Conservation (phyloP, 2,797 vertebrate genomes). For the Lutjanus campechanus region DNA sequence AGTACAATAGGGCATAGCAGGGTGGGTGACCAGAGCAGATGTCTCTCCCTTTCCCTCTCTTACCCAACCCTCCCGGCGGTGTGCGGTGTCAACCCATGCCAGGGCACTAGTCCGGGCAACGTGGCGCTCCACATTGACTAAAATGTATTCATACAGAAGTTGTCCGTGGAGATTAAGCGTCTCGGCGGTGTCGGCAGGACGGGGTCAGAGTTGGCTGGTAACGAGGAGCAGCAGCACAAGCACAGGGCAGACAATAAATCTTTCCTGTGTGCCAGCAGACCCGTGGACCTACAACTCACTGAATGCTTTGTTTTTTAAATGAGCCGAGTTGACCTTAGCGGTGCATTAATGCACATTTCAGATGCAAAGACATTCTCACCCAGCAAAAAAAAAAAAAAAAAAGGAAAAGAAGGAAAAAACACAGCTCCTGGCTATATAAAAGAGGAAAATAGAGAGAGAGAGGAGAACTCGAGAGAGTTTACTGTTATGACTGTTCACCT, state of each 20-base stretch:
- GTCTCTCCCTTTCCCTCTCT: conserved; percentile 63
- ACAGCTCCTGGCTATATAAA: conserved; percentile 58
- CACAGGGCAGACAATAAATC: conserved; percentile 79
- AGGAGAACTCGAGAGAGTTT: conserved; percentile 45
- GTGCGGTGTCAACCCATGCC: conserved; percentile 59
- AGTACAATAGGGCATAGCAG: conserved; percentile 64
- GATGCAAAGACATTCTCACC: conserved; percentile 73
- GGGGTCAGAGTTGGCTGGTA: conserved; percentile 81
- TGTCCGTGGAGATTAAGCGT: conserved; percentile 76
- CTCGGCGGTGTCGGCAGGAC: conserved; percentile 67
- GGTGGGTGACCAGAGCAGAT: conserved; percentile 74
- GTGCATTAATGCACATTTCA: conserved; percentile 74
- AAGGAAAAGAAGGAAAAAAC: conserved; percentile 15
- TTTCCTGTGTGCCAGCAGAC: conserved; percentile 71
- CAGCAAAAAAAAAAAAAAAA: conserved; percentile 33
- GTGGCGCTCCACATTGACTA: conserved; percentile 46
- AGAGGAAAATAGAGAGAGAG: conserved; percentile 16
- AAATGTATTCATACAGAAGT: conserved; percentile 79
- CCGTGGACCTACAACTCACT: conserved; percentile 62
- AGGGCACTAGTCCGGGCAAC: conserved; percentile 60
- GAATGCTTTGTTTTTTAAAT: conserved; percentile 80
- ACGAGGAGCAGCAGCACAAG: conserved; percentile 72
- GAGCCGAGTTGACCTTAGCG: conserved; percentile 74
- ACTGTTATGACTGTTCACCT: conserved; percentile 79
- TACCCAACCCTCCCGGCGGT: conserved; percentile 39